Percentiles rank a stretch among this genome's conserved stretches.
These are phyloP conservation scores for Schizopygopsis pylzovi DNA, from an alignment of 2,797 vertebrate species.

Conservation along the genomic window DNA sequence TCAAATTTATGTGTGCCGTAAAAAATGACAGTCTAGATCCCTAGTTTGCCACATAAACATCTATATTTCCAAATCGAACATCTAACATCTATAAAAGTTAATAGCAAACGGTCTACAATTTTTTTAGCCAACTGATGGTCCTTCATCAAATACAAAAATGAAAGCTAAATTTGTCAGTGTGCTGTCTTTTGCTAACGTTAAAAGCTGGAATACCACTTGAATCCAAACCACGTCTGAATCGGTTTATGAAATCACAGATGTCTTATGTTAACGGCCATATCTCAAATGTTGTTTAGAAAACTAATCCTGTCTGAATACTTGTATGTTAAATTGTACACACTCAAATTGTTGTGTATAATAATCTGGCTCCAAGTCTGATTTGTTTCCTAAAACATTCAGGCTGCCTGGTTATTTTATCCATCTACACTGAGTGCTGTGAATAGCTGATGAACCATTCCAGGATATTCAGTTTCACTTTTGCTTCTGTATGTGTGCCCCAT, in stretches of 20 bases:
- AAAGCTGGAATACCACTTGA: neutral
- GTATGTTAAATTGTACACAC: neutral
- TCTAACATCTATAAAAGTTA: neutral
- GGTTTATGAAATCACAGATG: neutral
- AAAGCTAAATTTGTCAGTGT: neutral
- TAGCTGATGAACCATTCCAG: neutral
- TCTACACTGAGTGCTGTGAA: neutral
- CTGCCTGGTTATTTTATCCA: neutral
- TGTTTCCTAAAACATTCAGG: neutral
- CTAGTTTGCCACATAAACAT: neutral
- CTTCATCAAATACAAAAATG: neutral
- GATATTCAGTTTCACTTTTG: constrained; percentile 21
- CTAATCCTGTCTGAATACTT: neutral
- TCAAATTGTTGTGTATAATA: neutral
- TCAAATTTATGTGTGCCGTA: neutral
- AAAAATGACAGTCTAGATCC: neutral
- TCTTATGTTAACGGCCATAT: neutral
- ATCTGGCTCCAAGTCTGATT: neutral
- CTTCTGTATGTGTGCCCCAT: neutral
- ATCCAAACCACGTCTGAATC: neutral
- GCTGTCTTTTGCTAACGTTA: neutral
- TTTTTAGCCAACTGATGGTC: neutral
- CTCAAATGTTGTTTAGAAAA: neutral
- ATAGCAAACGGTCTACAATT: neutral
- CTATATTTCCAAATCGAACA: neutral